Conservation (phyloP, 64 coral and sea anemone genomes). For the Stylophora pistillata region DNA sequence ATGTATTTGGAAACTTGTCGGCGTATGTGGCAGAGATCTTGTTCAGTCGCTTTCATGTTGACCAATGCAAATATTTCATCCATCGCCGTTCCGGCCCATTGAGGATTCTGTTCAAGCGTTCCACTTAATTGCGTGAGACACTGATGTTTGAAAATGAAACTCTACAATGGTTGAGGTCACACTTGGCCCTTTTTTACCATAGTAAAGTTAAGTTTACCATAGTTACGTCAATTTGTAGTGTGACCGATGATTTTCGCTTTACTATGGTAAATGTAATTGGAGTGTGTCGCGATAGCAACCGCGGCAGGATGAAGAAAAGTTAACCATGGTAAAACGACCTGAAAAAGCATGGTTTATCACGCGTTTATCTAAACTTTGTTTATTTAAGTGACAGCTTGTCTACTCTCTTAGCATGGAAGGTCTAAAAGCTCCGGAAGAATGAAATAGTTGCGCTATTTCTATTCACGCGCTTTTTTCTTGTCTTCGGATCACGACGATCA, state of each 20-base stretch:
- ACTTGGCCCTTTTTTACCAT: background rate
- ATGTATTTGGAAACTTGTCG: no score
- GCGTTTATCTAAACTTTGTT: constrained; percentile 22
- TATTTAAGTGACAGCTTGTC: constrained; percentile 25
- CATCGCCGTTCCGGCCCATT: no score
- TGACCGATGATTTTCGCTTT: background rate
- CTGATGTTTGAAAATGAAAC: no score
- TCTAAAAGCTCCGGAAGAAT: background rate
- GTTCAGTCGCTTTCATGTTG: no score
- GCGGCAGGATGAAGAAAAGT: constrained; percentile 27
- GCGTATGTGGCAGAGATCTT: no score
- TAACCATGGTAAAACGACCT: background rate
- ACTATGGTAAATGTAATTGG: background rate
- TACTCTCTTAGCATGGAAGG: background rate
- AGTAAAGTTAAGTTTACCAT: background rate
- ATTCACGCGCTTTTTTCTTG: background rate
- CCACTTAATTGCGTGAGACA: no score
- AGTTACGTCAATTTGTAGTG: background rate
- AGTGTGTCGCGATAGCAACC: constrained; percentile 17
- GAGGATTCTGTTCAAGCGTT: no score
- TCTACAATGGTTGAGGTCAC: no score
- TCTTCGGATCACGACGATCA: background rate
- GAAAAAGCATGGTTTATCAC: constrained; percentile 9
- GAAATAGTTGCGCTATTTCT: background rate
- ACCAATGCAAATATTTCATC: no score